These are phyloP conservation scores for Catalaphyllia jardinei DNA, from an alignment of 64 coral and sea anemone species.

Conservation along the genomic window DNA sequence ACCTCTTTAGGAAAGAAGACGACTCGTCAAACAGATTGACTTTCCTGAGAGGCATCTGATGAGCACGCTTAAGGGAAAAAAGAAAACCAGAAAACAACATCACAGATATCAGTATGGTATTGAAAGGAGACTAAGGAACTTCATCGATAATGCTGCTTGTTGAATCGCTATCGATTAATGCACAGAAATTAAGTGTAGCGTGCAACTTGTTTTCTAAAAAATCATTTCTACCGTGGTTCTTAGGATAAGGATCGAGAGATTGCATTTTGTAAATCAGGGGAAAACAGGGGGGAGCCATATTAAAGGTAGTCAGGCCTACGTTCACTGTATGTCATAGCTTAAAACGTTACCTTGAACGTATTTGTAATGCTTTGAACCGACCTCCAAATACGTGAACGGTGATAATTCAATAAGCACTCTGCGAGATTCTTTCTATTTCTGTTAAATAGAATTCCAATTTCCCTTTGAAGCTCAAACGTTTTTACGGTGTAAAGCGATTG, in stretches of 20 bases:
- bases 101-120: neutral
- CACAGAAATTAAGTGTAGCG: no score
- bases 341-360: neutral
- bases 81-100: neutral
- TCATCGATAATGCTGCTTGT: no score
- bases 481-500: neutral
- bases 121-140: no score
- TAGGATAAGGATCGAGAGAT: no score
- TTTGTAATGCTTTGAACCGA: neutral
- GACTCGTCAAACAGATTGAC: neutral
- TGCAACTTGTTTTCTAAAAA: no score
- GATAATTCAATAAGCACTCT: neutral
- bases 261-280: no score
- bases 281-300: no score
- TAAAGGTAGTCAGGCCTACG: no score
- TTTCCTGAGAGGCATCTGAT: neutral
- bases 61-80: neutral
- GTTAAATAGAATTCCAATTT: constrained; percentile 4
- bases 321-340: no score
- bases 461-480: constrained; percentile 15
- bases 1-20: neutral
- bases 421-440: neutral
- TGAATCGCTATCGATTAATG: no score
- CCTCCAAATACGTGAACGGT: neutral
- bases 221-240: no score